A percentile compares a stretch with the other conserved stretches of the same genome.
phyloP scores from a whole-genome alignment of 2,797 vertebrate genomes.

The Brotula barbata region DNA sequence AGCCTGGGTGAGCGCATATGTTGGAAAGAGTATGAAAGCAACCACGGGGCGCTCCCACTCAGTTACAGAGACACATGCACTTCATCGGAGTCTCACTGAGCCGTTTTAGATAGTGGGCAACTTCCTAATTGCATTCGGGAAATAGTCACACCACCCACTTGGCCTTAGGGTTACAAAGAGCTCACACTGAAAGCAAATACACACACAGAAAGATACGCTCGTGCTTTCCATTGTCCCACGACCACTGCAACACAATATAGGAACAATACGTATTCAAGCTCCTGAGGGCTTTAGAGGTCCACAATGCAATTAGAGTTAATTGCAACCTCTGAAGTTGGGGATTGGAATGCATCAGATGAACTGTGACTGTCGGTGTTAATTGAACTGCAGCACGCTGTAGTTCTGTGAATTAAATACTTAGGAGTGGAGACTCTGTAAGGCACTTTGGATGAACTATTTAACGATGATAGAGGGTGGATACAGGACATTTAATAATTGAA shows the following conservation, averaged over 20 bases:
- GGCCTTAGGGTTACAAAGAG: slow-evolving; percentile 64
- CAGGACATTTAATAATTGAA: slow-evolving; percentile 7
- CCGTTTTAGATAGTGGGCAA: slow-evolving; percentile 56
- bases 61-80: slow-evolving; percentile 52
- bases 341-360: slow-evolving; percentile 68
- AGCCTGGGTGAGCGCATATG: slow-evolving; percentile 13
- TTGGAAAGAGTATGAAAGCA: not conserved
- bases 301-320: slow-evolving; percentile 72
- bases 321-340: slow-evolving; percentile 62
- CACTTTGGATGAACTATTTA: slow-evolving; percentile 19
- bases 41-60: slow-evolving; percentile 31
- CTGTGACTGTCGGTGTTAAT: slow-evolving; percentile 58
- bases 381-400: slow-evolving; percentile 41
- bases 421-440: slow-evolving; percentile 19
- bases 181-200: slow-evolving; percentile 20
- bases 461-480: slow-evolving; percentile 18
- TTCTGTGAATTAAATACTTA: slow-evolving; percentile 54
- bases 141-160: slow-evolving; percentile 62
- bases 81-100: slow-evolving; percentile 60
- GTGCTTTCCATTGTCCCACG: slow-evolving; percentile 50
- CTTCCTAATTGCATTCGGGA: slow-evolving; percentile 73
- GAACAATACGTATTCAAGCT: slow-evolving; percentile 66
- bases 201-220: not conserved
- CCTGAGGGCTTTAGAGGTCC: slow-evolving; percentile 52
- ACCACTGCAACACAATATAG: slow-evolving; percentile 40